These are phyloP conservation scores for Arbacia lixula DNA, from an alignment of 53 echinoderm and acorn worm species.

Conservation along the genomic window DNA sequence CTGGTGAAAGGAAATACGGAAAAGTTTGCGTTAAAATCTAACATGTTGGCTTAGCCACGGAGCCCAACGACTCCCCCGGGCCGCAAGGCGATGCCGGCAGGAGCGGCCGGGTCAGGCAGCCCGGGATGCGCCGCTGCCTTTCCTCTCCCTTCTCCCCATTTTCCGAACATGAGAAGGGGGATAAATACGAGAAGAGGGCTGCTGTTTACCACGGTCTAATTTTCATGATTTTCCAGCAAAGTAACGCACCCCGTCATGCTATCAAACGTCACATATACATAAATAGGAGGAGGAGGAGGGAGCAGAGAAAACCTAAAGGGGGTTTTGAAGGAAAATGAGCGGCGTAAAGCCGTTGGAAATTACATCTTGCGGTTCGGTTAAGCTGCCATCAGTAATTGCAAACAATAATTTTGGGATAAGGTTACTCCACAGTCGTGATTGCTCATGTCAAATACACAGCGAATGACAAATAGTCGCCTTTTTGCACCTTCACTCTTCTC, in stretches of 20 bases:
- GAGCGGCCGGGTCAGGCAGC: constrained; percentile 39
- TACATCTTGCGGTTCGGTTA: constrained; percentile 26
- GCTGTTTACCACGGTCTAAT: constrained; percentile 61
- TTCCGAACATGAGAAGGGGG: constrained; percentile 22
- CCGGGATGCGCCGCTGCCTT: constrained; percentile 38
- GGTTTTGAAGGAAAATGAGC: constrained; percentile 6
- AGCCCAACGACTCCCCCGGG: constrained; percentile 55
- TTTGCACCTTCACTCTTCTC: background rate
- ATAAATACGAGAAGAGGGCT: constrained; percentile 49
- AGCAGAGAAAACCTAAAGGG: background rate
- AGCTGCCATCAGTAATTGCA: constrained; percentile 48
- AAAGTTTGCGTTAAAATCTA: constrained; percentile 61
- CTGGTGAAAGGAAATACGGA: constrained; percentile 40
- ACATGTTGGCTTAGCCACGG: constrained; percentile 48
- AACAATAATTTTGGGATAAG: constrained; percentile 54
- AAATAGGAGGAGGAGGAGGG: constrained; percentile 4
- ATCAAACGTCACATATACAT: background rate
- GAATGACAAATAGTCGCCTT: constrained; percentile 43
- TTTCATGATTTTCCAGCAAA: constrained; percentile 11
- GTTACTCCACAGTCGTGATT: constrained; percentile 32
- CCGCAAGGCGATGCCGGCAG: constrained; percentile 10
- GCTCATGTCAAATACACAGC: constrained; percentile 43
- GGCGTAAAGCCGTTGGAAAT: constrained; percentile 27
- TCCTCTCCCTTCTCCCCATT: background rate
- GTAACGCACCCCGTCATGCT: constrained; percentile 13